Base-by-base conservation (phyloP, 2,888 invertebrate genomes). In the Drosophila paramelanica region DNA sequence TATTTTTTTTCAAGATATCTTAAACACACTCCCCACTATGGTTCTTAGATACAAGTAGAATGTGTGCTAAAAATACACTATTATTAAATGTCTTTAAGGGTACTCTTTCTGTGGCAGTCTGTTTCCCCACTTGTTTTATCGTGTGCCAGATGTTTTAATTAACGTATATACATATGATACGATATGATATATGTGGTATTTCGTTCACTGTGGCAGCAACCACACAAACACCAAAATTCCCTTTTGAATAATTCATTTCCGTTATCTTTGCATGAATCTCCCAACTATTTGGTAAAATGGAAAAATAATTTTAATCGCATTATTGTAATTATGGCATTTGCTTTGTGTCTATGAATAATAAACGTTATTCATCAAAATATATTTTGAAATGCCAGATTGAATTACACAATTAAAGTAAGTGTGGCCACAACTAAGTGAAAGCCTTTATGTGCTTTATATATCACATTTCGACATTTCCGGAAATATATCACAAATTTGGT, bases 231-330 rank as follows among this genome's bases (percentile, higher is more conserved):
- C 14, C 25, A 52, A 36, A 73, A 27, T 53, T n/a, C 36, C 23
- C 13, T 36, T 14, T 55, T 69, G 41, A 55, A 50, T 73, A 73
- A 73, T 69, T 31, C 13, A 55, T 65, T 55, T 8, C 8, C 23
- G 20, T 17, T 65, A 53, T 52, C 67, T 14, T 52, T 53, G 41
- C 31, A 42, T 55, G 25, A 56, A 25, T 39, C 36, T 11, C 11
- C 11, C 5, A 36, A 41, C 17, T 50, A 23, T 3, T 8, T 25
- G 17, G 6, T 10, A 52, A 27, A 39, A 39, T 14, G 38, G n/a
- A 51, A 33, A 38, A 52, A 36, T 56, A 36, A 17, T 23, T 20
- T 23, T 7, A 1, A 41, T 41, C 17, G 17, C 14, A 41, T 17
- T 17, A 10, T 17, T 10, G 5, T 17, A 17, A 17, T 41, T 17